phyloP scores from a whole-genome alignment of 1,140 invertebrate genomes.

The Meteorus sp. region DNA sequence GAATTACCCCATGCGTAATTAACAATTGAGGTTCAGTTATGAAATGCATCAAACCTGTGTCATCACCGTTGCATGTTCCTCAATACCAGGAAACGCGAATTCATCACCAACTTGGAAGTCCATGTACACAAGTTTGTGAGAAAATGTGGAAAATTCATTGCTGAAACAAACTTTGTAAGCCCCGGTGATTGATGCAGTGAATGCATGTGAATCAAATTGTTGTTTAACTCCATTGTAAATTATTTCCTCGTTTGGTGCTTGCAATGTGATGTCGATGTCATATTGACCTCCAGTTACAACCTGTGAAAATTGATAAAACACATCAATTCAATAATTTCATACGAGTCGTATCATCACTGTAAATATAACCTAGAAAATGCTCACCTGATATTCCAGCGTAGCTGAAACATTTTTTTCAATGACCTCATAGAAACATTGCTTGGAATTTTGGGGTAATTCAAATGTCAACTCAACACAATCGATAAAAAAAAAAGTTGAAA shows the following conservation, averaged over 20 bases:
- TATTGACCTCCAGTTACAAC: conserved; percentile 99
- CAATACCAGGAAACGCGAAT: conserved; percentile 78
- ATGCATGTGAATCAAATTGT: conserved; percentile 92
- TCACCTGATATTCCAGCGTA: conserved; percentile 95
- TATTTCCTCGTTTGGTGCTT: conserved; percentile 85
- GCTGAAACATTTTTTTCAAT: conserved; percentile 87
- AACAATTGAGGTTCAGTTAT: not conserved
- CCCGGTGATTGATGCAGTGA: conserved; percentile 74
- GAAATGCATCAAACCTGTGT: conserved; percentile 79
- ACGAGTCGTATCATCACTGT: too few species aligned
- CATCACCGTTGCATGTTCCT: conserved; percentile 90
- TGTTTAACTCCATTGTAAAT: conserved; percentile 92
- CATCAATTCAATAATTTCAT: too few species aligned
- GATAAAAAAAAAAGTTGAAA: conserved; percentile 43
- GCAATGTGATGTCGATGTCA: conserved; percentile 94
- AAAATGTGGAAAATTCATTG: conserved; percentile 99
- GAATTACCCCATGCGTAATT: not conserved
- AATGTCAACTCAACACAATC: conserved; percentile 89
- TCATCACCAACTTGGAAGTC: conserved; percentile 97
- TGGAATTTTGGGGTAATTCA: conserved; percentile 95
- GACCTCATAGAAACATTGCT: conserved; percentile 97
- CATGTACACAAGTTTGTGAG: conserved; percentile 99
- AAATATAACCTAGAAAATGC: too few species aligned
- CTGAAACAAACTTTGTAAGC: conserved; percentile 94
- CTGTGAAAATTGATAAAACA: conserved; percentile 59